Evolutionary conservation across 2,888 invertebrate genomes (phyloP).

Genomic region (Scaptodrosophila latifasciaeformis): DNA sequence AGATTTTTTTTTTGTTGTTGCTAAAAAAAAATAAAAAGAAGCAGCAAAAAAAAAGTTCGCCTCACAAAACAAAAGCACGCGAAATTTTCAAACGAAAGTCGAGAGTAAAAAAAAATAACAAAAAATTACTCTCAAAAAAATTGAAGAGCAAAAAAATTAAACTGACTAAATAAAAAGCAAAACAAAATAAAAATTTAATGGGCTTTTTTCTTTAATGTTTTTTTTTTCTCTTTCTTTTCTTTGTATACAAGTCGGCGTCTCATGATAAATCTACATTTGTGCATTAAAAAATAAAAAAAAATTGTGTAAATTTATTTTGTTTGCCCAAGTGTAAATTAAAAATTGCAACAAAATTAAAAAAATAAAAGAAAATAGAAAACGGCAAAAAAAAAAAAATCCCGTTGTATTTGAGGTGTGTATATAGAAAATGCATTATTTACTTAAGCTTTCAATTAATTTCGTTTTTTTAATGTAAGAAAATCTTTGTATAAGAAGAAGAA

Average conservation of each 20-base stretch:
- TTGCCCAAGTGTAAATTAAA: neutral
- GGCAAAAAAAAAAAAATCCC: too few species aligned
- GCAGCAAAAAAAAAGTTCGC: constrained; percentile 4
- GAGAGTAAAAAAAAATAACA: constrained; percentile 7
- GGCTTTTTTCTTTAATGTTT: too few species aligned
- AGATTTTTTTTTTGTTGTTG: too few species aligned
- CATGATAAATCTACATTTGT: neutral
- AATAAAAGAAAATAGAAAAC: constrained; percentile 1
- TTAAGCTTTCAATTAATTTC: too few species aligned
- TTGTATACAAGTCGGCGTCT: too few species aligned
- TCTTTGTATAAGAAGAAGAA: too few species aligned
- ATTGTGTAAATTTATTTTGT: neutral
- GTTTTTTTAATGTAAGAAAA: too few species aligned
- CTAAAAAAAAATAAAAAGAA: constrained; percentile 14
- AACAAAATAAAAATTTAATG: neutral
- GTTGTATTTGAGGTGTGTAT: too few species aligned
- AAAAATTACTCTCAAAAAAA: constrained; percentile 29
- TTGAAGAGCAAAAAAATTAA: neutral
- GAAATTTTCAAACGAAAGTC: constrained; percentile 51
- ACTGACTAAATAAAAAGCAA: neutral
- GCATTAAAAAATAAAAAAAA: neutral
- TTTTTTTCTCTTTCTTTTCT: too few species aligned
- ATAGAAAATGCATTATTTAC: too few species aligned
- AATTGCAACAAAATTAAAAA: constrained; percentile 2
- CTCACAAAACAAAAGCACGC: constrained; percentile 35